These are phyloP conservation scores for sheep (Ovis aries) DNA, from an alignment of 2,113 vertebrate species.

Conservation along the genomic window DNA sequence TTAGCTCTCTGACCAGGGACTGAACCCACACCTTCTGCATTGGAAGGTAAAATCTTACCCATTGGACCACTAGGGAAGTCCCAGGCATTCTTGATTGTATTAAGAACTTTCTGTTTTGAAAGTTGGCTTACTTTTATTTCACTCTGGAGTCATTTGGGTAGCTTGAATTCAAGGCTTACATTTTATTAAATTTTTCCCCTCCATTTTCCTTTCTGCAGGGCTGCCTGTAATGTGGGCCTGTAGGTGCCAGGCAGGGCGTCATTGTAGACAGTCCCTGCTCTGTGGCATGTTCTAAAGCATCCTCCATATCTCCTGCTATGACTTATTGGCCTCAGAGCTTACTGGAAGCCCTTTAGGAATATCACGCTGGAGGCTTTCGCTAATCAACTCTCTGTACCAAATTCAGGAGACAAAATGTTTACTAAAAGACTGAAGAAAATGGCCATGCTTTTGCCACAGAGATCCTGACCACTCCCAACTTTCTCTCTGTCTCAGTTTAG, in stretches of 20 bases:
- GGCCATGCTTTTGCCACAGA: not conserved
- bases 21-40: not conserved
- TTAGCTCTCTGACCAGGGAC: not conserved
- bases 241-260: accelerated
- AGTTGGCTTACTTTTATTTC: not conserved
- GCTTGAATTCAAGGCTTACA: not conserved
- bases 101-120: not conserved
- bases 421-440: not conserved
- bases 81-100: not conserved
- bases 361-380: not conserved
- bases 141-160: not conserved
- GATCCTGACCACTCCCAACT: not conserved
- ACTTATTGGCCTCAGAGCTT: not conserved
- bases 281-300: not conserved
- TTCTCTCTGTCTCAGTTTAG: not conserved
- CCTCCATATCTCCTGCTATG: accelerated
- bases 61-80: not conserved
- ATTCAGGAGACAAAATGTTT: not conserved
- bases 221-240: not conserved
- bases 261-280: accelerated
- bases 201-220: not conserved
- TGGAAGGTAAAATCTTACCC: not conserved
- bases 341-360: not conserved
- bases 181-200: not conserved
- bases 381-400: not conserved